Base-by-base conservation (phyloP, 2,888 invertebrate genomes). In the Pachymerium ferrugineum region DNA sequence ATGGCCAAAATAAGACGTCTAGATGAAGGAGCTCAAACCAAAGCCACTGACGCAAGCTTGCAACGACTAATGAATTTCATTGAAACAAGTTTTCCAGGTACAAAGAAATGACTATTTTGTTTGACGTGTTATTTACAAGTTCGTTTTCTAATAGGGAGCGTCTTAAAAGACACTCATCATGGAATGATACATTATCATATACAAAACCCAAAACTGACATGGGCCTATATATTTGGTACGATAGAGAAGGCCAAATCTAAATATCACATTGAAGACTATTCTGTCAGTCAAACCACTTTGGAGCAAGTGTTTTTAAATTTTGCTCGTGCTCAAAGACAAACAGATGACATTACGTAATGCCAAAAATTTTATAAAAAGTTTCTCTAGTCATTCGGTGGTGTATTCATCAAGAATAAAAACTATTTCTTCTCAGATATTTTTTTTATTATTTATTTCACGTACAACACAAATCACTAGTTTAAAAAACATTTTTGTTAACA, bases 271-370 rank as follows among this genome's bases (percentile, higher is more conserved):
- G 90, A 90, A 79, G 92, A 92, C 81, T 93, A 93, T 81, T 89
- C 88, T 62, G 88, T 93, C 71, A 89, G 89, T 73, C 92, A 92
- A 82, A 91, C 92, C 0, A 89, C 90, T 0, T 83, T 93, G 33
- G 93, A 93, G 81, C 91, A 93, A 83, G 76, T 76, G 14, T 76
- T 76, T 67, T 72, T 76, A 6, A 72, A 54, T 42, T 76, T 76
- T 25, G 75, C 76, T 74, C 74, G 54, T n/a, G 25, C 25, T n/a
- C 54, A 70, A 29, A 10, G 74, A 29, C 35, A 33, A 16, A 30
- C 62, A 2, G 73, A 73, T 28, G 4, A 47, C 16, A n/a, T n/a
- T n/a, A 47, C 47, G 5, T 47, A 47, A 47, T 47, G 47, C 16
- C 47, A 47, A 47, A 47, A 47, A 22, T 22, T 2, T 5, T 16